Conservation (phyloP, 1,140 invertebrate species). For the Ptiloglossa arizonensis region DNA sequence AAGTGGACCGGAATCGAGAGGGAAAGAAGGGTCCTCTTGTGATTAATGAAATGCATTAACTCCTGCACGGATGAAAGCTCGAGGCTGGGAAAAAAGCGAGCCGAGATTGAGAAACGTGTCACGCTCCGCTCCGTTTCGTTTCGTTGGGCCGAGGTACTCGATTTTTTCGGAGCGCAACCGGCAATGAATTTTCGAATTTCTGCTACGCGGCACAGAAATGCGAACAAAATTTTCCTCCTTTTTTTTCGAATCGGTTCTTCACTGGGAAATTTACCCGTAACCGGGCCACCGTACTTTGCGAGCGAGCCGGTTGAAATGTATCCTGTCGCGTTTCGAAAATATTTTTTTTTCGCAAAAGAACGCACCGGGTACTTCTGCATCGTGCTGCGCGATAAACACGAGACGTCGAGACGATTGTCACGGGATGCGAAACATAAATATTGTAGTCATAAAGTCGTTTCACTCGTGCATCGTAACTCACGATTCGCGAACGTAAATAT, state of each 20-base stretch:
- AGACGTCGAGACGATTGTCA: too few species aligned
- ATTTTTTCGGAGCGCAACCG: slow-evolving; percentile 27
- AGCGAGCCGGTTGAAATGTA: too few species aligned
- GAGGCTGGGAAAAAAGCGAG: slow-evolving; percentile 6
- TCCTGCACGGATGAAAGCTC: slow-evolving; percentile 14
- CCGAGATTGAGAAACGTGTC: slow-evolving; percentile 52
- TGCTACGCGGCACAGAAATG: background rate
- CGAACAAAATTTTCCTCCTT: too few species aligned
- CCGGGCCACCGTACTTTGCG: too few species aligned
- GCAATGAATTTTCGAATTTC: slow-evolving; percentile 36
- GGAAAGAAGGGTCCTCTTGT: slow-evolving; percentile 58
- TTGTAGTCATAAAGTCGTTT: too few species aligned
- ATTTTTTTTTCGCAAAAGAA: background rate
- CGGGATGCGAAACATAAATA: too few species aligned
- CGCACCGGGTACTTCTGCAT: background rate
- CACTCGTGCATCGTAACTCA: too few species aligned
- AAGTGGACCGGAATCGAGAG: slow-evolving; percentile 1
- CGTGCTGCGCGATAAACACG: background rate
- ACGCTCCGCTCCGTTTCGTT: background rate
- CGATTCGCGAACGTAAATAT: too few species aligned
- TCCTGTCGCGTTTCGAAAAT: too few species aligned
- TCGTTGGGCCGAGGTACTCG: slow-evolving; percentile 26
- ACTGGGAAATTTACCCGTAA: too few species aligned
- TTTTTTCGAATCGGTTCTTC: too few species aligned
- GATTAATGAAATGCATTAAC: slow-evolving; percentile 72